Percentiles rank a stretch among this genome's conserved stretches.
Conservation (phyloP, 2,888 invertebrate species). For the Hydropsyche betteni region DNA sequence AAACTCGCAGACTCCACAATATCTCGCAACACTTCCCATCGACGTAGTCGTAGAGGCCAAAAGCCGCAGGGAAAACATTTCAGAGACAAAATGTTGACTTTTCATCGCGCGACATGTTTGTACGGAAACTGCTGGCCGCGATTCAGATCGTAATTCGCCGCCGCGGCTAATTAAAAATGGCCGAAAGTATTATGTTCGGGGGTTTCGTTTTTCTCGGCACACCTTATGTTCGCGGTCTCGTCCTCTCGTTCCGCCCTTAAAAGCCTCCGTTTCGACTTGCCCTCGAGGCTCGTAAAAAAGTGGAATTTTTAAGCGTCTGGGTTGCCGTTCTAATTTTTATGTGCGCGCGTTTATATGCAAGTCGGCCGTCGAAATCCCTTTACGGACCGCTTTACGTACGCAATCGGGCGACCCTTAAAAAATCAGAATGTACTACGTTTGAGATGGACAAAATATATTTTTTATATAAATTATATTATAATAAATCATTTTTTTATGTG, state of each 20-base stretch:
- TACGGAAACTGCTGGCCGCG: neutral
- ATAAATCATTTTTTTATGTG: no score
- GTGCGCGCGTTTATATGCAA: neutral
- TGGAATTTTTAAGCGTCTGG: neutral
- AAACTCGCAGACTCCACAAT: slow-evolving; percentile 7
- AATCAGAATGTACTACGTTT: no score
- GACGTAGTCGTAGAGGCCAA: neutral
- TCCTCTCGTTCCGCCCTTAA: neutral
- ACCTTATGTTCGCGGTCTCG: no score
- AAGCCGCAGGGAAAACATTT: neutral
- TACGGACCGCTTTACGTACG: neutral
- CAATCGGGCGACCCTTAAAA: neutral
- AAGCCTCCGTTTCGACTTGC: neutral
- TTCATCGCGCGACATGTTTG: slow-evolving; percentile 18
- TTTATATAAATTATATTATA: no score
- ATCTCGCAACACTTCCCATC: slow-evolving; percentile 1
- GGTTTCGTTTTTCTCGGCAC: no score
- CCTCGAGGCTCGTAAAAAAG: neutral
- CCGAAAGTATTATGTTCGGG: no score
- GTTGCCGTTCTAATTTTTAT: slow-evolving; percentile 9
- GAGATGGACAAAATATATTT: no score
- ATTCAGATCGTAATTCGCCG: neutral
- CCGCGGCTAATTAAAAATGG: neutral
- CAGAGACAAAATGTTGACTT: slow-evolving; percentile 4
- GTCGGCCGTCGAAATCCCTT: neutral